Percentiles rank a stretch among this genome's conserved stretches.
These are phyloP conservation scores for Sinotaia quadrata DNA, from an alignment of 2,888 invertebrate species.

Conservation along the genomic window DNA sequence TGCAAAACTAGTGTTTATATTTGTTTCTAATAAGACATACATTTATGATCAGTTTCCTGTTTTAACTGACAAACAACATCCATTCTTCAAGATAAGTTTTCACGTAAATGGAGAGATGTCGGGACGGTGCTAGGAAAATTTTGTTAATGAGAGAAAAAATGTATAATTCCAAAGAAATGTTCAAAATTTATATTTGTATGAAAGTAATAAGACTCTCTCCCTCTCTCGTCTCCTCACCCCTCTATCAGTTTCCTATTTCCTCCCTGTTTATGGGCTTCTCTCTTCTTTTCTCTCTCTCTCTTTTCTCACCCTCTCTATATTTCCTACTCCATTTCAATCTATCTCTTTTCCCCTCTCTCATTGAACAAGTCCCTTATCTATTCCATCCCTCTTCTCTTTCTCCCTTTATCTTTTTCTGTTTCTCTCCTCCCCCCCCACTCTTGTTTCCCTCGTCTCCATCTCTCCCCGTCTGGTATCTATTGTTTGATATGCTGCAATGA, in stretches of 20 bases:
- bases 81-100: no score
- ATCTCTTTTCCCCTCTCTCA: slow-evolving; percentile 4
- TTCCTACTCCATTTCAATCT: neutral
- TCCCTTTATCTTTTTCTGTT: neutral
- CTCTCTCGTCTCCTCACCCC: slow-evolving; percentile 6
- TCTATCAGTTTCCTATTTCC: neutral
- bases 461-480: neutral
- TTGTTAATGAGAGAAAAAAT: no score
- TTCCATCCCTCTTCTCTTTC: slow-evolving; percentile 2
- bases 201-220: no score
- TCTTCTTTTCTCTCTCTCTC: neutral
- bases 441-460: neutral
- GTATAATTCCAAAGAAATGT: no score
- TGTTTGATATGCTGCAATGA: neutral
- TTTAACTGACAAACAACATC: no score
- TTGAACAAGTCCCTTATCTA: neutral
- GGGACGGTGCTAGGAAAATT: no score
- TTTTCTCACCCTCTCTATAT: neutral
- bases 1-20: no score
- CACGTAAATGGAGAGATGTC: no score
- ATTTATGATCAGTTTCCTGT: no score
- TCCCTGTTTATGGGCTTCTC: neutral
- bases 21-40: no score
- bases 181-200: no score
- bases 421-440: slow-evolving; percentile 2